Percentiles rank a stretch among this genome's conserved stretches.
Evolutionary conservation across 2,888 invertebrate species (phyloP).

Genomic region (Cantharis nigra): DNA sequence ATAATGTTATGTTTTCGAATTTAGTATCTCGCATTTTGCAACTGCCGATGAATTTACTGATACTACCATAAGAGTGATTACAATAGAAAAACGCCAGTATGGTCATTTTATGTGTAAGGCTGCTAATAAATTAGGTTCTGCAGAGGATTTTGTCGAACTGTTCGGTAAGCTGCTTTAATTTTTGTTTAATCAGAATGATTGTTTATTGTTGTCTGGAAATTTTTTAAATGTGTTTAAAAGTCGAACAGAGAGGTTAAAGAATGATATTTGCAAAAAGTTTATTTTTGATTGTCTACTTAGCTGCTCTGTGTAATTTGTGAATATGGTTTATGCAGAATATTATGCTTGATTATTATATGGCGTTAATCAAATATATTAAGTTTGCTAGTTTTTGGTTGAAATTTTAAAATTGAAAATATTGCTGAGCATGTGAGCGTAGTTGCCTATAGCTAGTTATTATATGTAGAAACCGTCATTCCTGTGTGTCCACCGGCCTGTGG

Average conservation of each 20-base stretch:
- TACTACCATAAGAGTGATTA: constrained; percentile 85
- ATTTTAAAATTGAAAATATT: background rate
- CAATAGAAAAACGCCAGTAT: constrained; percentile 88
- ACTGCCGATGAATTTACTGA: constrained; percentile 92
- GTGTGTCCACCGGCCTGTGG: constrained; percentile 93
- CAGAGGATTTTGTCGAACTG: constrained; percentile 79
- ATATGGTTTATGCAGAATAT: background rate
- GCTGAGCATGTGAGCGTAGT: constrained; percentile 22
- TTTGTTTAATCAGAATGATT: background rate
- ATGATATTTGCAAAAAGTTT: background rate
- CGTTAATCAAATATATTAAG: background rate
- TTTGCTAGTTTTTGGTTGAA: background rate
- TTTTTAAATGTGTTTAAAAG: background rate
- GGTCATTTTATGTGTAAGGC: constrained; percentile 87
- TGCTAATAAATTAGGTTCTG: constrained; percentile 82
- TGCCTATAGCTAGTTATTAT: constrained; percentile 38
- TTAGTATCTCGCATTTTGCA: constrained; percentile 85
- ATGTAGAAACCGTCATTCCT: constrained; percentile 85
- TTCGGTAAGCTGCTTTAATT: constrained; percentile 66
- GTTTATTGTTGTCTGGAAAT: background rate
- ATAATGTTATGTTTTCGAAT: background rate
- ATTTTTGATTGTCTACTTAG: background rate
- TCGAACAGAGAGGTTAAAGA: background rate
- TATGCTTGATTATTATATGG: background rate
- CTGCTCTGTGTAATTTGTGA: background rate